Evolutionary conservation across 2,797 vertebrate species (phyloP), one percentile per base, ranked within the genome.

Genomic region (Semaprochilodus insignis): DNA sequence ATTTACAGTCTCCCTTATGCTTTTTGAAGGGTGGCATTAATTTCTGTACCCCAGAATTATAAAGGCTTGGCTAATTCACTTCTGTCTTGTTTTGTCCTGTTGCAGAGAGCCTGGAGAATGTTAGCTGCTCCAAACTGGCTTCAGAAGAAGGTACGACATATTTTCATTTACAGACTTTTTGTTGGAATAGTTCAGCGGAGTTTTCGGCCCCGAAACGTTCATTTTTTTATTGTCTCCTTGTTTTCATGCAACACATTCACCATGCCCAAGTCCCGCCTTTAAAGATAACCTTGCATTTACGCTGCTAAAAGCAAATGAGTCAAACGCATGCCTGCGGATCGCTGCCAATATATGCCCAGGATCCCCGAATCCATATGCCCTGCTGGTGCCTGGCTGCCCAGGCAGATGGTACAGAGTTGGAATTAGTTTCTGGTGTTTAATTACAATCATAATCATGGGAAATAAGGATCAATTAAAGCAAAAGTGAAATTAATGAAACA

Each of bases 391-490:
- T 81, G 75, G 60, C 82, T 80, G 76, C 87, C 87, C 88, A 90
- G 91, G 90, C 94, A 95, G 94, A 95, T 95, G 94, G 94, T 91
- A 89, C 88, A 66, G 87, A 89, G 91, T 88, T 89, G 74, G 81
- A 93, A 93, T 93, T 93, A 88, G 91, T 94, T 95, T 94, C 92
- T 93, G 93, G 92, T 95, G 92, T 94, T 95, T 95, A 95, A 95
- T 95, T 95, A 95, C 86, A 87, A 91, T 93, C 86, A 87, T 93
- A 94, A 94, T 94, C 92, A 92, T 89, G 91, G 93, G 94, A 94
- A 94, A 95, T 94, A 94, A 94, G 91, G 93, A 93, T 94, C 93
- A 94, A 94, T 95, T 95, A 95, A 93, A 93, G 92, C 87, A 80
- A 89, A 91, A 93, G 91, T 92, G 91, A 94, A 94, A 92, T 92